A percentile compares a stretch with the other conserved stretches of the same genome.
These are phyloP conservation scores for Astropecten irregularis DNA, from an alignment of 53 echinoderm and acorn worm species.

Conservation along the genomic window DNA sequence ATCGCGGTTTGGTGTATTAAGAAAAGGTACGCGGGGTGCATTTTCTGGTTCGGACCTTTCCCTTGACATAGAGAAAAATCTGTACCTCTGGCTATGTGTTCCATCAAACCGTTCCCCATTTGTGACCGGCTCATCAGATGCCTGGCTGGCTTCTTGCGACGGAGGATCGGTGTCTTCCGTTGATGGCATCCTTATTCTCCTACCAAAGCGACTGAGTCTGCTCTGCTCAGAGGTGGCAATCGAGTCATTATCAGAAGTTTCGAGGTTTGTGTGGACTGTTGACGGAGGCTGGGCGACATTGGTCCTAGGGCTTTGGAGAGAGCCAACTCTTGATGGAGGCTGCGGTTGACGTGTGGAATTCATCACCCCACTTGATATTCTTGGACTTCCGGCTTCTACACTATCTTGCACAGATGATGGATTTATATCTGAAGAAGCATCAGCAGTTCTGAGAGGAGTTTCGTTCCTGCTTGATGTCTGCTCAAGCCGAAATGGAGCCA, in stretches of 20 bases:
- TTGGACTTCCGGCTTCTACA: background rate
- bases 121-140: background rate
- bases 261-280: background rate
- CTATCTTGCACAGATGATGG: background rate
- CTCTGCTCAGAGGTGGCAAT: background rate
- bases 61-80: slow-evolving; percentile 12
- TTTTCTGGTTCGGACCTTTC: background rate
- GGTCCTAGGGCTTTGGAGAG: background rate
- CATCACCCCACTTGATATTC: background rate
- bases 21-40: background rate
- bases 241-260: background rate
- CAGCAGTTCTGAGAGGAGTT: background rate
- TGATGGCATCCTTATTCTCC: slow-evolving; percentile 27
- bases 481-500: no score
- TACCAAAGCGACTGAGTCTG: slow-evolving; percentile 27
- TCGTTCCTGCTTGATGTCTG: background rate
- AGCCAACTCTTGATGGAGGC: background rate
- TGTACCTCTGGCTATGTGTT: slow-evolving; percentile 31
- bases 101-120: slow-evolving; percentile 8
- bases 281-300: slow-evolving; percentile 19
- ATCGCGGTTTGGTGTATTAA: slow-evolving; percentile 14
- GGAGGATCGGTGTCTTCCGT: background rate
- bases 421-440: background rate
- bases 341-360: background rate
- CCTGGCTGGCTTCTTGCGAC: background rate